Base-by-base conservation (phyloP, 2,113 vertebrate species). In the Hylia prasina region DNA sequence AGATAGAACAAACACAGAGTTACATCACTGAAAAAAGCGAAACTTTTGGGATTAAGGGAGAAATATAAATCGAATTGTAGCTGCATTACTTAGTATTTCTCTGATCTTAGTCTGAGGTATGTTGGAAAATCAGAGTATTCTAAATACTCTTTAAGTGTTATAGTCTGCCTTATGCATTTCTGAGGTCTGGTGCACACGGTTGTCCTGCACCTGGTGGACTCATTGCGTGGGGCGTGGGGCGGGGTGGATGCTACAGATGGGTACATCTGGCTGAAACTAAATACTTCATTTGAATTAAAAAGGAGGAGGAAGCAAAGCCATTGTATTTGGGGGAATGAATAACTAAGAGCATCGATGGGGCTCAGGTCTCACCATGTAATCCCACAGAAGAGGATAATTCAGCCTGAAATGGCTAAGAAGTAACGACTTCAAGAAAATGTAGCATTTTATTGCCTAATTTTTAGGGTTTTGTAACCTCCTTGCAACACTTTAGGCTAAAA, bases 211-310 rank as follows among this genome's bases (percentile, higher is more conserved):
- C 9, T 68, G 23, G 4, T 40, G 16, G 24, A n/a, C n/a, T 47
- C n/a, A 15, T 12, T 35, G n/a, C 1, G 0, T 31, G 54, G 13
- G 21, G n/a, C 1, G 0, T 31, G 54, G 13, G 21, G 11, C 33
- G 40, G 28, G 20, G 11, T 66, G 53, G 16, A 21, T 56, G 44
- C 33, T 64, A 15, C 22, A 76, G 57, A 20, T 5, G 20, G 23
- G 31, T 75, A 47, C 21, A 7, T 63, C 61, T 75, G 68, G 9
- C 48, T 89, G 35, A 60, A 16, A 33, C 30, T 18, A 35, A 60
- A 54, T 54, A 54, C 3, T 68, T 77, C 3, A 60, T n/a, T 75
- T 70, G 6, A 51, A 68, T 63, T 82, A 8, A 47, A 80, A 68
- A 80, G 28, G 9, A 80, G 39, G 17, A 68, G 12, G 21, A 86